Base-by-base conservation (phyloP, 2,797 vertebrate species). In the Urocyon cinereoargenteus region DNA sequence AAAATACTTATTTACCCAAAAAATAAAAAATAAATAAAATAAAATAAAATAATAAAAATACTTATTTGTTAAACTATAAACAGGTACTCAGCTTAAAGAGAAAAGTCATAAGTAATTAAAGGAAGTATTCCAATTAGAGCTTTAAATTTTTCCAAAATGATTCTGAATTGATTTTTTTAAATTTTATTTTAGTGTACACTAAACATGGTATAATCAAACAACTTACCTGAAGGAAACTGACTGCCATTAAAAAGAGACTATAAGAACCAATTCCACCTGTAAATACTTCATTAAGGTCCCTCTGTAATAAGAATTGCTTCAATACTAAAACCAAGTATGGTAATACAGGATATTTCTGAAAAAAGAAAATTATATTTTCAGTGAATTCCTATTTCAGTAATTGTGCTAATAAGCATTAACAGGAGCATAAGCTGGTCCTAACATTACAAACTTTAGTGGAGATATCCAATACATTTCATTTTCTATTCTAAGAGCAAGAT, bases 181-280 rank as follows among this genome's bases (percentile, higher is more conserved):
- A 9, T 84, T 45, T 31, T 31, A 64, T 64, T 53, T 73, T n/a
- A 81, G 24, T 16, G 18, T 28, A 57, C 14, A 24, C 19, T 45
- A n/a, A 26, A 59, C 45, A 85, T 7, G 19, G 40, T 49, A 73
- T 31, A 66, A 13, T 34, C 51, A 62, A 0, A n/a, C 1, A 26
- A 86, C 98, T 98, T 96, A 99, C 99, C 99, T 99, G 99, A 97
- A 99, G 99, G 97, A 99, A 99, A 98, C 99, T 99, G 98, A 99
- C 99, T 87, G 99, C 99, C 99, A 99, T 99, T 98, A 99, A 99
- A 98, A 99, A 99, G 91, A 99, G 99, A 98, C 99, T 99, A 86
- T 99, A 99, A 97, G 99, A 99, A 96, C 99, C 99, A 4, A 99
- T 99, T 97, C 99, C 99, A 79, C 99, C 99, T 1, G 99, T 99